Conservation (phyloP, 2,797 vertebrate species). For the Pangasius sanitwongsei region DNA sequence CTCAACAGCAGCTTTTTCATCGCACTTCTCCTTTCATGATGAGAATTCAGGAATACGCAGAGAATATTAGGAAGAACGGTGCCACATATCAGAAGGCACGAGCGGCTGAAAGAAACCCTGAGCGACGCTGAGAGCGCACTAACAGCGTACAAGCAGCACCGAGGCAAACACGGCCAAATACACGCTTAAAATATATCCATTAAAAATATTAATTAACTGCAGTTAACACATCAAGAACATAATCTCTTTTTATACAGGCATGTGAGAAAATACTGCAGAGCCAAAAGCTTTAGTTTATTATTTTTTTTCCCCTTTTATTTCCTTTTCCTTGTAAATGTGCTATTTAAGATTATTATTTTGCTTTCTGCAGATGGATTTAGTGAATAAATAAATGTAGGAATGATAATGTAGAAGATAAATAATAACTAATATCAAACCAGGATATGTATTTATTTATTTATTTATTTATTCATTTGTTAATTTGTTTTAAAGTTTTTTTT, state of each 20-base stretch:
- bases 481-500: background rate
- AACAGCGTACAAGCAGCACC: background rate
- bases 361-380: background rate
- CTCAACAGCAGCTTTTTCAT: background rate
- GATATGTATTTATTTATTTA: too few relatives aligned
- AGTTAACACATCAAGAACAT: background rate
- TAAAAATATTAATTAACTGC: background rate
- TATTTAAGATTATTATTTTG: background rate
- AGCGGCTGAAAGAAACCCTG: background rate
- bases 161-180: background rate
- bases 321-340: background rate
- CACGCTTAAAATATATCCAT: too few relatives aligned
- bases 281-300: background rate
- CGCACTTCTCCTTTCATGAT: background rate
- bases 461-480: background rate
- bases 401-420: background rate
- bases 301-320: background rate
- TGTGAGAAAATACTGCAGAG: background rate
- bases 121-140: background rate
- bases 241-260: background rate
- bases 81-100: background rate
- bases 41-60: background rate
- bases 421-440: background rate
- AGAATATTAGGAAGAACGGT: background rate
- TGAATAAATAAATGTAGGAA: background rate